These are phyloP conservation scores for Plagodis pulveraria DNA, from an alignment of 2,888 invertebrate genomes.

Conservation along the genomic window DNA sequence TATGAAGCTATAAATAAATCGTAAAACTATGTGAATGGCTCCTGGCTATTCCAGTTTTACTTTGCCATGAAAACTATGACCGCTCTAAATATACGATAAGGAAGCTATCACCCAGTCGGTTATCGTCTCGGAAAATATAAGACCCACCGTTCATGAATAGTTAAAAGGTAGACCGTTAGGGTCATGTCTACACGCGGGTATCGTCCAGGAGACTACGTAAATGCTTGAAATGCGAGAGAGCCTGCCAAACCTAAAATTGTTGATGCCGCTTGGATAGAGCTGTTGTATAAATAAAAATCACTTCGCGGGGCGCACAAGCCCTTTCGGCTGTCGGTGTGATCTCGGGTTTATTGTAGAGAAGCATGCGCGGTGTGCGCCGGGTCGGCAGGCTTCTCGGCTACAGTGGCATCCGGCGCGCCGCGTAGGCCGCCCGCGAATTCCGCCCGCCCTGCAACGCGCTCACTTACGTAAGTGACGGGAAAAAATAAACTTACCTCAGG, in stretches of 20 bases:
- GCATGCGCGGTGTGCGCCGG: constrained; percentile 72
- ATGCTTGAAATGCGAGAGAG: constrained; percentile 35
- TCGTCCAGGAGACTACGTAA: constrained; percentile 27
- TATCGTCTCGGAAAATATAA: constrained; percentile 63
- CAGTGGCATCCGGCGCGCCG: constrained; percentile 68
- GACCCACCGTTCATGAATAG: constrained; percentile 68
- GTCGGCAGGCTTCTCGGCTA: constrained; percentile 45
- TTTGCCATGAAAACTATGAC: constrained; percentile 39
- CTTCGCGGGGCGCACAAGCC: constrained; percentile 61
- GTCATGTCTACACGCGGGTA: constrained; percentile 28
- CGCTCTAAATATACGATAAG: constrained; percentile 63
- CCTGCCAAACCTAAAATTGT: constrained; percentile 23
- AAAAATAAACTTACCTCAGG: constrained; percentile 42
- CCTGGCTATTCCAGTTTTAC: constrained; percentile 27
- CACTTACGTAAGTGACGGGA: constrained; percentile 76
- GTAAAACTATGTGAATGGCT: constrained; percentile 29
- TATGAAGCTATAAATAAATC: constrained; percentile 35
- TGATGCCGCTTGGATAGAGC: constrained; percentile 43
- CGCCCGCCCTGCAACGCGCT: constrained; percentile 42
- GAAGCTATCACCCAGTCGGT: constrained; percentile 60
- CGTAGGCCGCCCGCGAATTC: constrained; percentile 54
- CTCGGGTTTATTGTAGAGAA: constrained; percentile 69
- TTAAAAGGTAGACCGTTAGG: constrained; percentile 53
- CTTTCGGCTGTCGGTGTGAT: constrained; percentile 67
- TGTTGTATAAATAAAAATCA: constrained; percentile 67